Evolutionary conservation across 2,113 vertebrate species (phyloP).

Genomic region (Strix uralensis): DNA sequence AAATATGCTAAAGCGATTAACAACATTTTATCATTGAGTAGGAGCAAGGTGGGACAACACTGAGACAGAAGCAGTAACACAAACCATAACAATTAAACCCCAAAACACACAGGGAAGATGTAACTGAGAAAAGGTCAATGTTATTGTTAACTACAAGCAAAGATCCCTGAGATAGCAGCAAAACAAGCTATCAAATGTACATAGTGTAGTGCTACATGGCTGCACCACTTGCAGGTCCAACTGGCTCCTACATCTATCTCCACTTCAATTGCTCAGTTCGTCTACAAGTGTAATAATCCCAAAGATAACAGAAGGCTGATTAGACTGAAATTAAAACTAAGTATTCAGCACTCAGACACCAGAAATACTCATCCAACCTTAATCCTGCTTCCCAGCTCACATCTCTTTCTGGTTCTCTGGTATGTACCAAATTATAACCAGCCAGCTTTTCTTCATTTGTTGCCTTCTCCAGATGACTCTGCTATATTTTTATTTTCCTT

Average conservation of each 20-base stretch:
- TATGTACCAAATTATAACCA: background rate
- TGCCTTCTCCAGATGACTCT: background rate
- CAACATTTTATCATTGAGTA: background rate
- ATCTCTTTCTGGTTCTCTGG: background rate
- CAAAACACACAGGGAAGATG: background rate
- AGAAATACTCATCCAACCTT: background rate
- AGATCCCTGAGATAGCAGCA: background rate
- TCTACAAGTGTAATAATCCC: background rate
- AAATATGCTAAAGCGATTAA: background rate
- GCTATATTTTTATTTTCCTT: background rate
- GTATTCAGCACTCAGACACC: background rate
- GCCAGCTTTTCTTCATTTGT: background rate
- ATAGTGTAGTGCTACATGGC: background rate
- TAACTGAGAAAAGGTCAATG: background rate
- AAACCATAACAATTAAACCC: background rate
- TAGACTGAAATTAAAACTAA: slow-evolving; percentile 23
- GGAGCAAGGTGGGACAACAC: background rate
- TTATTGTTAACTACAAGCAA: background rate
- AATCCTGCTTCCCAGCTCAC: background rate
- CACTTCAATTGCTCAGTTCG: background rate
- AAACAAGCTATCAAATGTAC: background rate
- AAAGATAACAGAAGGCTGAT: background rate
- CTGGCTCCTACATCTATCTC: background rate
- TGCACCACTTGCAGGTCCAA: background rate
- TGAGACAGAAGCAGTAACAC: background rate